Conservation (phyloP, 35 echinoderm and acorn worm genomes). For the Ophiothrix spiculata region DNA sequence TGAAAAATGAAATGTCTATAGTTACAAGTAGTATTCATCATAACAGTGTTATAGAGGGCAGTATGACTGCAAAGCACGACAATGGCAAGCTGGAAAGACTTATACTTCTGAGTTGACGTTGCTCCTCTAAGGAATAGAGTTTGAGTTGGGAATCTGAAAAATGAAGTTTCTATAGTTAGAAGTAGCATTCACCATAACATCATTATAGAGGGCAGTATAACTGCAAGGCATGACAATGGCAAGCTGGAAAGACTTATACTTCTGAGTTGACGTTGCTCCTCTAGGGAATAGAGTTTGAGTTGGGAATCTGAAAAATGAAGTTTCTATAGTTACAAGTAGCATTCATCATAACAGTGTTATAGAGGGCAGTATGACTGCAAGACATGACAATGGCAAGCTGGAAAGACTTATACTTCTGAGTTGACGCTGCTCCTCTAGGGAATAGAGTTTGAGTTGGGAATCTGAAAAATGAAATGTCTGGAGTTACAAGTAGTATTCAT, state of each 20-base stretch:
- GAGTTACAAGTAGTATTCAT: too few species aligned
- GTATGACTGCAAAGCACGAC: slow-evolving; percentile 58
- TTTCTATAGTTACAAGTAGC: too few species aligned
- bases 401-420: slow-evolving; percentile 79
- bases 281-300: slow-evolving; percentile 89
- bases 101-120: slow-evolving; percentile 79
- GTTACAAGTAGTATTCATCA: too few species aligned
- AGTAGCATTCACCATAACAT: too few species aligned
- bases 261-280: slow-evolving; percentile 82
- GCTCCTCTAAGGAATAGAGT: slow-evolving; percentile 89
- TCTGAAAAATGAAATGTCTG: too few species aligned
- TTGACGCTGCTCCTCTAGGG: slow-evolving; percentile 87
- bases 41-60: too few species aligned
- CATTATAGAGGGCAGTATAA: too few species aligned
- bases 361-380: too few species aligned
- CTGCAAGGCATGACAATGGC: slow-evolving; percentile 68
- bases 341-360: too few species aligned
- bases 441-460: slow-evolving; percentile 88
- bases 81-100: slow-evolving; percentile 86
- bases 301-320: slow-evolving; percentile 84
- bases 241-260: slow-evolving; percentile 85
- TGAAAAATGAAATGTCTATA: too few species aligned
- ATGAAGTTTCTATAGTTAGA: too few species aligned
- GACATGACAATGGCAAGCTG: slow-evolving; percentile 75
- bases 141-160: slow-evolving; percentile 88